Evolutionary conservation across 2,888 invertebrate genomes (phyloP).

Genomic region (Sycophila texana): DNA sequence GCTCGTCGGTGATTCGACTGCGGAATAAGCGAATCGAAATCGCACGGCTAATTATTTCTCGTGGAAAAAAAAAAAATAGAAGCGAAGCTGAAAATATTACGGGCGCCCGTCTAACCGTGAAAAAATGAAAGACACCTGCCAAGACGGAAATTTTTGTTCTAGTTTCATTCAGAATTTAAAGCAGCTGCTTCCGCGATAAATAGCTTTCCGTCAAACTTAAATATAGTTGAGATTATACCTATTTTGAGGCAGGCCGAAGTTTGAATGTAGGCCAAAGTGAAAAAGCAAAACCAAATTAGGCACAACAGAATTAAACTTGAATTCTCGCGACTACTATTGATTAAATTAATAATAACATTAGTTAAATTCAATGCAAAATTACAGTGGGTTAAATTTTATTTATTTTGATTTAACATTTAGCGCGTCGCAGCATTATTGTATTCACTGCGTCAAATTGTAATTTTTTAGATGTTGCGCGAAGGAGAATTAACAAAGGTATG

Average conservation of each 20-base stretch:
- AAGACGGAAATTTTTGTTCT: not conserved
- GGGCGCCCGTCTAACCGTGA: not conserved
- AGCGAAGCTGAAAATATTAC: not conserved
- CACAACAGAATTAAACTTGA: conserved; percentile 16
- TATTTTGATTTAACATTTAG: no score
- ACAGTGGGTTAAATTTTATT: not conserved
- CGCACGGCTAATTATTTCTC: not conserved
- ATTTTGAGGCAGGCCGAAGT: conserved; percentile 41
- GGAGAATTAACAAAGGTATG: no score
- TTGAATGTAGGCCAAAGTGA: conserved; percentile 32
- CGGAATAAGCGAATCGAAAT: not conserved
- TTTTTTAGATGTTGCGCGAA: no score
- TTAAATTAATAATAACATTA: not conserved
- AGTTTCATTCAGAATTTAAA: conserved; percentile 9
- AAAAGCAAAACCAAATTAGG: conserved; percentile 37
- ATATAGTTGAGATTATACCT: conserved; percentile 35
- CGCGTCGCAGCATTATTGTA: no score
- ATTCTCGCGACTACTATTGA: not conserved
- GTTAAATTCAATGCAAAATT: not conserved
- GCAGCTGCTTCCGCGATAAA: conserved; percentile 27
- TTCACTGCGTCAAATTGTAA: no score
- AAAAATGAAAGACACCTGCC: not conserved
- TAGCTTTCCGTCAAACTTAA: conserved; percentile 29
- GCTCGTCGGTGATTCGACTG: not conserved
- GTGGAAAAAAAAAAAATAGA: not conserved